Percentiles rank a stretch among this genome's conserved stretches.
Evolutionary conservation across 2,797 vertebrate species (phyloP).

Genomic region (Sarcophilus harrisii): DNA sequence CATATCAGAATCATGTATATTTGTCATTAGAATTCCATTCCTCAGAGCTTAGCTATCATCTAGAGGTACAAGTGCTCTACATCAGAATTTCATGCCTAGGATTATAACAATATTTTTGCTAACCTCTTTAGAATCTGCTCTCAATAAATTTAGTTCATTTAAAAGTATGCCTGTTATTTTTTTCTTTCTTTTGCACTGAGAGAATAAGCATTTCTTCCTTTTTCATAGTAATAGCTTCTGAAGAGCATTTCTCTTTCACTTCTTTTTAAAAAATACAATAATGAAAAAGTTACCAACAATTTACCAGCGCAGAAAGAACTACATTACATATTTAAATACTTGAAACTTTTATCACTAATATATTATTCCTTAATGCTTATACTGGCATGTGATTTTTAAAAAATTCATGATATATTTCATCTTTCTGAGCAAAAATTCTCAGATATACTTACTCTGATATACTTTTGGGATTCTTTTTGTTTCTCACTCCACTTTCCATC

Average conservation of each 20-base stretch:
- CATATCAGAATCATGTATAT: neutral
- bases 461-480: too few relatives aligned
- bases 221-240: neutral
- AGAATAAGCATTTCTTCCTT: neutral
- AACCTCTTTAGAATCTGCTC: neutral
- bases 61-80: neutral
- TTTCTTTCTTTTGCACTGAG: neutral
- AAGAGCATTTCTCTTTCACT: neutral
- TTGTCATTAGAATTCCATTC: neutral
- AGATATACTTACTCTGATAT: too few relatives aligned
- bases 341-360: too few relatives aligned
- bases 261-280: too few relatives aligned
- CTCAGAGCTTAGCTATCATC: neutral
- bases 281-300: too few relatives aligned
- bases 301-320: too few relatives aligned
- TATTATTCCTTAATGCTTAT: too few relatives aligned
- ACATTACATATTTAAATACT: too few relatives aligned
- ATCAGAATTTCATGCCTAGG: neutral
- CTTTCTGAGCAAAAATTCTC: too few relatives aligned
- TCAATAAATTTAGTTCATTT: neutral
- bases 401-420: too few relatives aligned
- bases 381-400: too few relatives aligned
- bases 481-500: too few relatives aligned
- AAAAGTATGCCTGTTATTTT: neutral
- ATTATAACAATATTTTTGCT: neutral